phyloP scores from a whole-genome alignment of 2,888 invertebrate genomes.

The Cybosia mesomella region DNA sequence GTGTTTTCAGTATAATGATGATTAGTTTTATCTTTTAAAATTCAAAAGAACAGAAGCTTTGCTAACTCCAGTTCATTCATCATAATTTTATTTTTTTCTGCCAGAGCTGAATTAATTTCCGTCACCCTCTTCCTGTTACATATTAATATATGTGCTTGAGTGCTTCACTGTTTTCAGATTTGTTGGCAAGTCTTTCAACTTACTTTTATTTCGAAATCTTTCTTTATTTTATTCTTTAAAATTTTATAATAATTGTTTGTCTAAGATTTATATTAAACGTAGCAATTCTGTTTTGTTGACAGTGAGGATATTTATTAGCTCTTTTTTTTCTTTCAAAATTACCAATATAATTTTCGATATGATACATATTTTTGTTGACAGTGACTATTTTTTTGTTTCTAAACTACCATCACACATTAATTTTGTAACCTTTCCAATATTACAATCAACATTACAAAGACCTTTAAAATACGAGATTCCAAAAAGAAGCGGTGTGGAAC shows the following conservation, averaged over 20 bases:
- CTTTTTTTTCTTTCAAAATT: background rate
- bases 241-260: constrained; percentile 1
- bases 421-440: background rate
- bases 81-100: constrained; percentile 41
- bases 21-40: constrained; percentile 33
- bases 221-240: constrained; percentile 8
- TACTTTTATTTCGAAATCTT: constrained; percentile 24
- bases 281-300: background rate
- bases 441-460: background rate
- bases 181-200: constrained; percentile 33
- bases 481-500: constrained; percentile 41
- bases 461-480: constrained; percentile 7
- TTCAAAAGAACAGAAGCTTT: constrained; percentile 34
- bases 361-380: background rate
- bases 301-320: too few relatives aligned
- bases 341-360: too few relatives aligned
- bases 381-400: background rate
- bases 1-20: constrained; percentile 7
- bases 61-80: constrained; percentile 38
- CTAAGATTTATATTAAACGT: background rate
- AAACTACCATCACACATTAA: background rate
- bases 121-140: constrained; percentile 49
- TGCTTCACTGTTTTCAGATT: constrained; percentile 38
- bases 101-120: constrained; percentile 42
- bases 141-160: constrained; percentile 47